Evolutionary conservation across 2,888 invertebrate genomes (phyloP).

Genomic region (Anagyrus pseudococci): DNA sequence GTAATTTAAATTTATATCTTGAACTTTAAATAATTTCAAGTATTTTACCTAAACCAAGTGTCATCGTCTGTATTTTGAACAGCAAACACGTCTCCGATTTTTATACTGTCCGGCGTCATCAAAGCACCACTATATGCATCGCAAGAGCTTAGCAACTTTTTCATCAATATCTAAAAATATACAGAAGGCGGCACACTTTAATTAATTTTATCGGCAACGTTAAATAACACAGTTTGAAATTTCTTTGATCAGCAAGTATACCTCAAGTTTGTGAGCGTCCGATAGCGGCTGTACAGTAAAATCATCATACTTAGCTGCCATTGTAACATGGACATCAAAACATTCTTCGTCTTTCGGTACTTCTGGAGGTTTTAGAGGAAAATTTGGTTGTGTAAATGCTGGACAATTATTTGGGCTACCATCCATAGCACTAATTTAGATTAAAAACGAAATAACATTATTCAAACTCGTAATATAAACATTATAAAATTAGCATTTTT

Average conservation of each 20-base stretch:
- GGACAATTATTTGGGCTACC: constrained; percentile 1
- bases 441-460: neutral
- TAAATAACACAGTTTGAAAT: neutral
- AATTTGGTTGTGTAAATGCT: constrained; percentile 60
- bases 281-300: constrained; percentile 65
- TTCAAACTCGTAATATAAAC: no score
- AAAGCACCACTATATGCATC: constrained; percentile 64
- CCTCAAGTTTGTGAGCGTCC: constrained; percentile 32
- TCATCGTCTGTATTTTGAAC: constrained; percentile 56
- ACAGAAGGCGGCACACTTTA: neutral
- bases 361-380: constrained; percentile 42
- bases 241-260: constrained; percentile 12
- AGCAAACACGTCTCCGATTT: constrained; percentile 72
- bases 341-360: constrained; percentile 61
- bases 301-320: constrained; percentile 79
- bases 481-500: no score
- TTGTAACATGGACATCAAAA: constrained; percentile 76
- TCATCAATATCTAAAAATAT: constrained; percentile 66
- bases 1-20: constrained; percentile 6
- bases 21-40: neutral
- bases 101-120: constrained; percentile 59
- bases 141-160: constrained; percentile 69
- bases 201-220: constrained; percentile 1
- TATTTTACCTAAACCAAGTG: constrained; percentile 14
- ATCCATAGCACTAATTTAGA: neutral